phyloP scores from a whole-genome alignment of 2,113 vertebrate genomes.

The Rhynchopsitta pachyrhyncha region DNA sequence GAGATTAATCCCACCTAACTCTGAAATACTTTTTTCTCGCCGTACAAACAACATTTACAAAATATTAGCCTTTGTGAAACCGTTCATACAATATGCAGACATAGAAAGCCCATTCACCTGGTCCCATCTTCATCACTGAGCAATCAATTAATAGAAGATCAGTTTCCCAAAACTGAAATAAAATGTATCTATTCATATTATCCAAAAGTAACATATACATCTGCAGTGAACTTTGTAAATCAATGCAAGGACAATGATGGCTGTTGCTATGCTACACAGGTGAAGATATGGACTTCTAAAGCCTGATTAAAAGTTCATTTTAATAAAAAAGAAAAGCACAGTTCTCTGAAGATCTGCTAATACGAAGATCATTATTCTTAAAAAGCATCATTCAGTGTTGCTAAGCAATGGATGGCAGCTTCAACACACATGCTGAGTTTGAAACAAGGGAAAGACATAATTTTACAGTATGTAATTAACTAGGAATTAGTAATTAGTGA shows the following conservation, averaged over 20 bases:
- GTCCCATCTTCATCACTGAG: neutral
- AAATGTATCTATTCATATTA: neutral
- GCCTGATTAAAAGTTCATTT: neutral
- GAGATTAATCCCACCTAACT: neutral
- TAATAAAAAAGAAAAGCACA: neutral
- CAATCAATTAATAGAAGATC: neutral
- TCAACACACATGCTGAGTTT: neutral
- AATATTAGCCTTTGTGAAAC: neutral
- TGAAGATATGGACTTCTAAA: neutral
- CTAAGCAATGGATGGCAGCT: conserved; percentile 1
- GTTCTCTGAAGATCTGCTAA: neutral
- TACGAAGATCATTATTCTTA: neutral
- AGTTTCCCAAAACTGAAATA: neutral
- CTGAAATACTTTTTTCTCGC: neutral
- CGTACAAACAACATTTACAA: neutral
- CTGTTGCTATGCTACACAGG: neutral
- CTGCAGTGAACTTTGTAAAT: neutral
- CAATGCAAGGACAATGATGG: neutral
- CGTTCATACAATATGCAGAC: rapidly evolving
- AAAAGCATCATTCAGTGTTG: neutral
- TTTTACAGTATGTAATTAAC: neutral
- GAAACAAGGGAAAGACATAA: neutral
- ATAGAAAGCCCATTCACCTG: neutral
- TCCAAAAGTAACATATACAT: neutral
- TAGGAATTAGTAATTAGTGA: neutral